phyloP scores from a whole-genome alignment of 1,140 invertebrate species.

The Habropoda laboriosa region DNA sequence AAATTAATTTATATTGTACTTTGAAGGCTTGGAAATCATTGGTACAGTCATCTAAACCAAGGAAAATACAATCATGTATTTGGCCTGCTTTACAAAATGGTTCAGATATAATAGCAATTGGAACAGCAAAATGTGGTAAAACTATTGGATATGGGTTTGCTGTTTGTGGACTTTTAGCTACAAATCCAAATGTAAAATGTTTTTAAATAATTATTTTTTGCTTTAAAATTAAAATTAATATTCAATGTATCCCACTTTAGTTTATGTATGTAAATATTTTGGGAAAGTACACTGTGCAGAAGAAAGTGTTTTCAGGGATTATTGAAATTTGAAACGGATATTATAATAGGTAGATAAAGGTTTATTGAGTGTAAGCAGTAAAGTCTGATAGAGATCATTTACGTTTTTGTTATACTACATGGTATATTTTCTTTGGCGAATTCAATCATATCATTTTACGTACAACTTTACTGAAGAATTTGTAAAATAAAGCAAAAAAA shows the following conservation, averaged over 20 bases:
- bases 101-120: constrained; percentile 72
- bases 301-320: too few relatives aligned
- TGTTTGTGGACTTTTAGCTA: constrained; percentile 66
- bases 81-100: constrained; percentile 78
- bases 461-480: too few relatives aligned
- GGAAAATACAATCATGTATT: constrained; percentile 76
- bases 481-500: too few relatives aligned
- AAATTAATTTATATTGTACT: constrained; percentile 30
- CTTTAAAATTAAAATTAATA: constrained; percentile 10
- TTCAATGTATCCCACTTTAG: not conserved
- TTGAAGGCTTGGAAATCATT: constrained; percentile 60
- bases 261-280: too few relatives aligned
- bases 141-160: constrained; percentile 74
- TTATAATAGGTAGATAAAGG: too few relatives aligned
- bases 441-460: too few relatives aligned
- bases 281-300: too few relatives aligned
- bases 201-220: constrained; percentile 10
- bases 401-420: too few relatives aligned
- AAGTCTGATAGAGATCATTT: too few relatives aligned
- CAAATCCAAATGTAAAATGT: constrained; percentile 60
- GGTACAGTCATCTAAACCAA: constrained; percentile 54
- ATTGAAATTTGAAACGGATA: too few relatives aligned
- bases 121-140: constrained; percentile 74
- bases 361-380: too few relatives aligned
- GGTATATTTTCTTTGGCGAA: too few relatives aligned